Conservation (phyloP, 2,797 vertebrate species). For the Pelodytes ibericus region DNA sequence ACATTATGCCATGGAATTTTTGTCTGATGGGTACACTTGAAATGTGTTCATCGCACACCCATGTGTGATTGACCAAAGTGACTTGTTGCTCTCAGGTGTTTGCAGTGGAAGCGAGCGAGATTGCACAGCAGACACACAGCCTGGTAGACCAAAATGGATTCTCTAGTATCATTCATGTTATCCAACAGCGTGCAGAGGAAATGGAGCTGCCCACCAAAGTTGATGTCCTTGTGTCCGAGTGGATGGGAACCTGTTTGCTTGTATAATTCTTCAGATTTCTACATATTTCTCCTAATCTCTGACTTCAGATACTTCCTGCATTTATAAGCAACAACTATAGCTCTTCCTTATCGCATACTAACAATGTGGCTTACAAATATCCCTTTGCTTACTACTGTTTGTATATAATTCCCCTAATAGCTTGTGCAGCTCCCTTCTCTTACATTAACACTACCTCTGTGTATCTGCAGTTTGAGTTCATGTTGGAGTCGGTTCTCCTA, state of each 20-base stretch:
- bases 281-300: not conserved
- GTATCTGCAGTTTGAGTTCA: slow-evolving; percentile 78
- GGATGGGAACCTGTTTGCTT: slow-evolving; percentile 85
- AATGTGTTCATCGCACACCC: not conserved
- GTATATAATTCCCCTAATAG: not conserved
- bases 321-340: not conserved
- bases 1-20: too few species aligned
- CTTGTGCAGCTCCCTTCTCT: not conserved
- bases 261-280: slow-evolving; percentile 59
- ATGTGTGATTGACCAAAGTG: not conserved
- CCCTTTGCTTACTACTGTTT: not conserved
- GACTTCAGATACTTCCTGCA: not conserved
- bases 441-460: not conserved
- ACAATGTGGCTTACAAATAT: not conserved
- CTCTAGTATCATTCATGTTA: slow-evolving; percentile 72
- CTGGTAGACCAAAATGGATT: slow-evolving; percentile 59
- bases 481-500: slow-evolving; percentile 80
- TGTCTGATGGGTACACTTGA: not conserved
- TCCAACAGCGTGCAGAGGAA: slow-evolving; percentile 78
- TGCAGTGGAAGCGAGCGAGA: slow-evolving; percentile 81
- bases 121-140: slow-evolving; percentile 73
- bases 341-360: not conserved
- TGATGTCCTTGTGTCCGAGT: slow-evolving; percentile 68
- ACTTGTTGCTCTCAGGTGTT: slow-evolving; percentile 70
- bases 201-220: slow-evolving; percentile 76